A percentile compares a stretch with the other conserved stretches of the same genome.
Evolutionary conservation across 1,140 invertebrate species (phyloP).

Genomic region (Drosophila triauraria): DNA sequence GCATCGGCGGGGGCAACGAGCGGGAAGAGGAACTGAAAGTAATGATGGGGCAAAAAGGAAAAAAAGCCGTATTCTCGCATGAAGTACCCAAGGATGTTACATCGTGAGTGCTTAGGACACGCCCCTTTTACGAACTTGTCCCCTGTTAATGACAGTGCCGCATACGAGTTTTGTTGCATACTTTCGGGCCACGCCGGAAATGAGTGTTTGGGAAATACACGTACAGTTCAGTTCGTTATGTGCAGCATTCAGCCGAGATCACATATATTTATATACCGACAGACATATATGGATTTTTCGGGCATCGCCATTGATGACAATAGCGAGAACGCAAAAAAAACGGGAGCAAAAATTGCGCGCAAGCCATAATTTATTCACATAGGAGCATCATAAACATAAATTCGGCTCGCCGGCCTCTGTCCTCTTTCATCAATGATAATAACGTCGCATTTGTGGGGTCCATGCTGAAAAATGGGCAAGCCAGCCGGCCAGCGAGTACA

Average conservation of each 20-base stretch:
- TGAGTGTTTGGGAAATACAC: slow-evolving; percentile 46
- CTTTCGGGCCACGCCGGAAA: slow-evolving; percentile 48
- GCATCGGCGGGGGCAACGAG: slow-evolving; percentile 14
- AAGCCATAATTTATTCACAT: slow-evolving; percentile 69
- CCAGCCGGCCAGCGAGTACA: slow-evolving; percentile 44
- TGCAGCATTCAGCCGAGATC: slow-evolving; percentile 28
- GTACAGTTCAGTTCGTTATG: slow-evolving; percentile 14
- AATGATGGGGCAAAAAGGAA: slow-evolving; percentile 34
- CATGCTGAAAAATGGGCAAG: slow-evolving; percentile 39
- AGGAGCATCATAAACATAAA: slow-evolving; percentile 66
- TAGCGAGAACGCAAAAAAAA: slow-evolving; percentile 44
- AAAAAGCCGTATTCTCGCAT: slow-evolving; percentile 10
- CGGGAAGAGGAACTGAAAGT: slow-evolving; percentile 17
- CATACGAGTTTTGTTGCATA: slow-evolving; percentile 61
- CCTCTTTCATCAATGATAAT: slow-evolving; percentile 81
- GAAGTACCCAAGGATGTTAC: slow-evolving; percentile 46
- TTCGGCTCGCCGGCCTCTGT: slow-evolving; percentile 59
- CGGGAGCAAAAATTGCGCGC: slow-evolving; percentile 30
- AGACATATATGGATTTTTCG: slow-evolving; percentile 3
- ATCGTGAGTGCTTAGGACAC: slow-evolving; percentile 44
- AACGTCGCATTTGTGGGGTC: slow-evolving; percentile 69
- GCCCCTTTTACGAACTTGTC: slow-evolving; percentile 33
- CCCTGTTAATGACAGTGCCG: slow-evolving; percentile 54
- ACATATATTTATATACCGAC: not conserved
- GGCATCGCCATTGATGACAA: slow-evolving; percentile 39